Evolutionary conservation across 2,797 vertebrate genomes (phyloP).

Genomic region (Simalia tracyae): DNA sequence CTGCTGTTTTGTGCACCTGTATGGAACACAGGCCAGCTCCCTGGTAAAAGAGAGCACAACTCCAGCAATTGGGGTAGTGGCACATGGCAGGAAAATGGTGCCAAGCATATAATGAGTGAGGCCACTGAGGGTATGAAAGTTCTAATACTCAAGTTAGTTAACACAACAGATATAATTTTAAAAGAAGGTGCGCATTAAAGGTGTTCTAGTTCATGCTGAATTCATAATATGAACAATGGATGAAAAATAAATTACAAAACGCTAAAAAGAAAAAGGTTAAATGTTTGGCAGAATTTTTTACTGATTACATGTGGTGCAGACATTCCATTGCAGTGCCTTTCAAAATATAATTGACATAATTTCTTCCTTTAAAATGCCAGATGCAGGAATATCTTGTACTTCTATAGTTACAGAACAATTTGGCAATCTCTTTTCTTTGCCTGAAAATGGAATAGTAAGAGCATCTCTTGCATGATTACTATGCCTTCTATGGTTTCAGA

Average conservation of each 20-base stretch:
- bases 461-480: fast-evolving
- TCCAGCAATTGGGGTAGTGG: not conserved
- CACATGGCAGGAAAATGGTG: not conserved
- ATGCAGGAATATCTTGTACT: conserved; percentile 18
- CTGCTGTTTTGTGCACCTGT: not conserved
- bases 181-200: not conserved
- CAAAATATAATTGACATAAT: conserved; percentile 26
- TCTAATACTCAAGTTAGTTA: not conserved
- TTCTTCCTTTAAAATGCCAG: not conserved
- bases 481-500: not conserved
- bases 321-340: not conserved
- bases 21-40: not conserved
- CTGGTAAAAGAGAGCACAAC: not conserved
- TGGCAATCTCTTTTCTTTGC: conserved; percentile 30
- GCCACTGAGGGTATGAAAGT: not conserved
- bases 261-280: not conserved
- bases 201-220: not conserved
- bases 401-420: conserved; percentile 24
- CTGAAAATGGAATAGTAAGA: conserved; percentile 13
- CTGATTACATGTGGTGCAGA: not conserved
- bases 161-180: not conserved
- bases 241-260: not conserved
- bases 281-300: not conserved
- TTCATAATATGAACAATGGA: not conserved
- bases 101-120: not conserved